phyloP scores from a whole-genome alignment of 2,888 invertebrate genomes.

The Agrenia bidenticulata region DNA sequence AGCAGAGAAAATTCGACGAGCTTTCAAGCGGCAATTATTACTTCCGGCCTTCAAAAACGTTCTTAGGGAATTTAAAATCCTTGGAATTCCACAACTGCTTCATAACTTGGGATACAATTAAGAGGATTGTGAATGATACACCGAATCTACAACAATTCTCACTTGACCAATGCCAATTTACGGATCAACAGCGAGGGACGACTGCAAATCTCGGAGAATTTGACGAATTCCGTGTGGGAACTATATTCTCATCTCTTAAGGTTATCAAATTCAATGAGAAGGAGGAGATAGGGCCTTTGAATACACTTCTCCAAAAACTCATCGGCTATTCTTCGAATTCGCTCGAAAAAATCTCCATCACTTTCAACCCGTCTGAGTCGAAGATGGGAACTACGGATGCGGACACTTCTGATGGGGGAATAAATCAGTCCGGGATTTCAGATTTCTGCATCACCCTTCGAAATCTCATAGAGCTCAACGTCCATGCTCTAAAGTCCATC shows the following conservation, averaged over 20 bases:
- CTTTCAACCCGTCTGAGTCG: background rate
- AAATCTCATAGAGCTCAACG: background rate
- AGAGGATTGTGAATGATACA: constrained; percentile 21
- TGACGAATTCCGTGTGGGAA: constrained; percentile 21
- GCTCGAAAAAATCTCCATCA: constrained; percentile 12
- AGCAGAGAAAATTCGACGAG: background rate
- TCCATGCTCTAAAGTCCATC: background rate
- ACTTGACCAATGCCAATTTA: constrained; percentile 20
- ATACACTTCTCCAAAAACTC: background rate
- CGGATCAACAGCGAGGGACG: background rate
- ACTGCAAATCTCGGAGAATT: constrained; percentile 10
- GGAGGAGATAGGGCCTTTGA: background rate
- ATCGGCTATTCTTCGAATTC: constrained; percentile 8
- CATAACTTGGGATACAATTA: constrained; percentile 37
- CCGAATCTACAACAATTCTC: constrained; percentile 18
- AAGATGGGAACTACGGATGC: background rate
- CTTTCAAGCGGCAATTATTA: constrained; percentile 25
- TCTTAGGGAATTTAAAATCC: constrained; percentile 17
- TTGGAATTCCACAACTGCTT: constrained; percentile 31
- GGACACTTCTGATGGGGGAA: no score
- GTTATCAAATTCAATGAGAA: constrained; percentile 15
- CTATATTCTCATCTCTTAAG: constrained; percentile 16
- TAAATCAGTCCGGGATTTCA: background rate
- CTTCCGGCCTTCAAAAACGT: constrained; percentile 21
- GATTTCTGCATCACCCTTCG: background rate